A percentile compares a stretch with the other conserved stretches of the same genome.
Conservation (phyloP, 2,113 vertebrate species). For the Chaetodon trifascialis region DNA sequence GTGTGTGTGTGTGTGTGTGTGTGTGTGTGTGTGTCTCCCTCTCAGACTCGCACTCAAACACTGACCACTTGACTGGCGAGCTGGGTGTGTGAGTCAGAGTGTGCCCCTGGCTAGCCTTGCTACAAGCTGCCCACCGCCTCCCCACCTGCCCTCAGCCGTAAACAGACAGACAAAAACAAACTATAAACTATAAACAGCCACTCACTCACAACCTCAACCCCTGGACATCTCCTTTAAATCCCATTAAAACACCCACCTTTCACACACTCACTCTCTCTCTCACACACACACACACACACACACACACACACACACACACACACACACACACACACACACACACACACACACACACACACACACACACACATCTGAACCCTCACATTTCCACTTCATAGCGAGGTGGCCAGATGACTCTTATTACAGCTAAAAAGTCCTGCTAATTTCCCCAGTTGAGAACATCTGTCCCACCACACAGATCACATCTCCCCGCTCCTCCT, state of each 20-base stretch:
- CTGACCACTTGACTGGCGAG: slow-evolving; percentile 66
- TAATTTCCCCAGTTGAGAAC: slow-evolving; percentile 77
- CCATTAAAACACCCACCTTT: slow-evolving; percentile 17
- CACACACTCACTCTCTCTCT: no score
- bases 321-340: slow-evolving; percentile 18
- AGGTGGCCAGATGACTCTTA: slow-evolving; percentile 65
- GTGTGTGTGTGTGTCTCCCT: background rate
- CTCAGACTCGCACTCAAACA: slow-evolving; percentile 15
- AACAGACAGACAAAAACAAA: slow-evolving; percentile 17
- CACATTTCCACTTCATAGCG: slow-evolving; percentile 52
- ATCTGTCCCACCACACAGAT: slow-evolving; percentile 74
- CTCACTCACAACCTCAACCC: background rate
- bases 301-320: slow-evolving; percentile 15
- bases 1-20: slow-evolving; percentile 3
- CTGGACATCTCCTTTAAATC: slow-evolving; percentile 7
- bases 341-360: slow-evolving; percentile 8
- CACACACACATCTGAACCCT: slow-evolving; percentile 48
- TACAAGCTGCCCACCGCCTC: slow-evolving; percentile 24
- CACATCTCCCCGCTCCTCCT: slow-evolving; percentile 62
- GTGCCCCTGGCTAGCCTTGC: slow-evolving; percentile 34
- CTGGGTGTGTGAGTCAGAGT: slow-evolving; percentile 64
- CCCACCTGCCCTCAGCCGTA: slow-evolving; percentile 43
- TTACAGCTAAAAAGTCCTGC: slow-evolving; percentile 68
- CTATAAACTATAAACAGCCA: background rate
- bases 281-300: slow-evolving; percentile 15